A percentile compares a stretch with the other conserved stretches of the same genome.
Evolutionary conservation across 2,797 vertebrate species (phyloP).

Genomic region (Anabas testudineus): DNA sequence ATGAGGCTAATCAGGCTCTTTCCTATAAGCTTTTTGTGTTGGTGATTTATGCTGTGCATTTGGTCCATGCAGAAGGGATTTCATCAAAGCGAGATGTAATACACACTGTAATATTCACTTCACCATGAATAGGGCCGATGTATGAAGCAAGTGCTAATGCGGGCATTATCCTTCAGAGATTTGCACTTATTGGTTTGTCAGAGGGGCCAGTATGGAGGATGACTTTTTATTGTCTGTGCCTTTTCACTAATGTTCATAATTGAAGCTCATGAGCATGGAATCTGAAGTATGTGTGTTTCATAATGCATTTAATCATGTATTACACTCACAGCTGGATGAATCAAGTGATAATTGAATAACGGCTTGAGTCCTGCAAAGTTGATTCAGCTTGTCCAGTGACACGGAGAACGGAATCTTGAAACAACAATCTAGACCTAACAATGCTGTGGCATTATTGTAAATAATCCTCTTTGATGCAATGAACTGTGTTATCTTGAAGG

Average conservation of each 20-base stretch:
- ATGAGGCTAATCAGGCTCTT: conserved; percentile 68
- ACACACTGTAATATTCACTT: conserved; percentile 68
- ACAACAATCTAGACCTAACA: conserved; percentile 61
- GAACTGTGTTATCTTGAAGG: conserved; percentile 62
- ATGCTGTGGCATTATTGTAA: conserved; percentile 60
- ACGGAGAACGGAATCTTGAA: conserved; percentile 48
- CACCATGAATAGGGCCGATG: conserved; percentile 62
- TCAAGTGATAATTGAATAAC: conserved; percentile 47
- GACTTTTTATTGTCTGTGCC: conserved; percentile 63
- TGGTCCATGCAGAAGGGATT: conserved; percentile 65
- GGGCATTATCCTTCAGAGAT: conserved; percentile 75
- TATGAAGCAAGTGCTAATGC: conserved; percentile 76
- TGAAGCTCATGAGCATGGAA: conserved; percentile 46
- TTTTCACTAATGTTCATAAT: conserved; percentile 57
- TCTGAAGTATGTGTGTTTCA: conserved; percentile 30
- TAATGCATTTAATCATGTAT: conserved; percentile 41
- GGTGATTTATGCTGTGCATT: conserved; percentile 74
- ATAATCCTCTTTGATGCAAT: conserved; percentile 74
- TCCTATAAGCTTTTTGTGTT: conserved; percentile 76
- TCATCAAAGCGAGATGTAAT: conserved; percentile 61
- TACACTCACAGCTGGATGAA: conserved; percentile 42
- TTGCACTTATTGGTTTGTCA: conserved; percentile 69
- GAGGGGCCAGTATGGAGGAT: conserved; percentile 55
- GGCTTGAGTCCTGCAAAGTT: conserved; percentile 24
- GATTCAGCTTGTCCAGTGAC: conserved; percentile 41